These are phyloP conservation scores for Himalopsyche anomala DNA, from an alignment of 2,888 invertebrate genomes.

Conservation along the genomic window DNA sequence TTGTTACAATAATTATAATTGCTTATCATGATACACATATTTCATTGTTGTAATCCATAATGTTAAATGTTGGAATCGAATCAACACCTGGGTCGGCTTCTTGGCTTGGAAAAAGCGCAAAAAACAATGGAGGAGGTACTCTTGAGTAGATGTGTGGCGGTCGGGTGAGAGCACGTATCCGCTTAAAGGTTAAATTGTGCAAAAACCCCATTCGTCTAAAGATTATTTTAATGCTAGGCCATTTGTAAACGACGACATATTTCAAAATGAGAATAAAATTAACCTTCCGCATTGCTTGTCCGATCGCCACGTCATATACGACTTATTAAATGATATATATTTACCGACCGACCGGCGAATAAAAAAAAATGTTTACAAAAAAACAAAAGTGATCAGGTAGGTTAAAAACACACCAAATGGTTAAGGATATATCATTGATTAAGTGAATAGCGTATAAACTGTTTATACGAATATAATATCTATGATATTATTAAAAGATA, in stretches of 20 bases:
- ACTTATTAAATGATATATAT: constrained; percentile 24
- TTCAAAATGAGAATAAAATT: constrained; percentile 32
- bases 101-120: constrained; percentile 9
- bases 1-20: not conserved
- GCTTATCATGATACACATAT: constrained; percentile 26
- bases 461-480: too few relatives aligned
- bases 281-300: constrained; percentile 44
- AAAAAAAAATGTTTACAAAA: not conserved
- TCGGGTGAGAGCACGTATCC: not conserved
- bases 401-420: constrained; percentile 3
- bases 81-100: constrained; percentile 20
- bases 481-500: too few relatives aligned
- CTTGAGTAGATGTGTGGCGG: not conserved
- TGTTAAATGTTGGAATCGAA: not conserved
- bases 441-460: too few relatives aligned
- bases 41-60: constrained; percentile 5
- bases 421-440: not conserved
- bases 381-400: constrained; percentile 12
- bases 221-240: constrained; percentile 22
- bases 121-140: constrained; percentile 10
- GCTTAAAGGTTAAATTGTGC: constrained; percentile 23
- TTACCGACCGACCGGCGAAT: not conserved
- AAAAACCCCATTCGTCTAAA: constrained; percentile 32
- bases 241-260: constrained; percentile 43
- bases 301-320: constrained; percentile 22